Base-by-base conservation (phyloP, 1,140 invertebrate genomes). In the Leptopilina boulardi region DNA sequence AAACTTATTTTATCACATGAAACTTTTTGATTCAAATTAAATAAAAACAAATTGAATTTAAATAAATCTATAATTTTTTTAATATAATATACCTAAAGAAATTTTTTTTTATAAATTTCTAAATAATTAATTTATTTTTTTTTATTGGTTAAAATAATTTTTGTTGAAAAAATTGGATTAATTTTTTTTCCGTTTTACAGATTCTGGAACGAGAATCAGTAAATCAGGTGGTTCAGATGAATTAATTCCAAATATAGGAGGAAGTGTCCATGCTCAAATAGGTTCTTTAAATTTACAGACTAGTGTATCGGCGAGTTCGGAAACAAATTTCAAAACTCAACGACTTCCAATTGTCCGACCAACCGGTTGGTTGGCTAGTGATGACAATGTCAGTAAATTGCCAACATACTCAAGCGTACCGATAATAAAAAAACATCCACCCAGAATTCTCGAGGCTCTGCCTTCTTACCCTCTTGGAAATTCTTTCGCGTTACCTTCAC, bases 201-300 rank as follows among this genome's bases (percentile, higher is more conserved):
- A 91, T 30, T 80, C 76, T 0, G 81, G 79, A 0, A 85, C 79
- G 23, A 80, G 90, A 11, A 18, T 87, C 15, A 88, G 89, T 74
- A 90, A 86, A 77, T 91, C 90, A 0, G 90, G 89, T 30, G 87
- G 89, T 0, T 90, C 88, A 1, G 88, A 88, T 23, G 89, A 90
- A 9, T 71, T 59, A 0, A 73, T 77, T 9, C 78, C 85, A 0
- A 79, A 80, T 0, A 80, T 77, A 15, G 44, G 70, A 41, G 75
- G 77, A 0, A 78, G 80, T 26, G 75, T 78, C 6, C 85, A 84
- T 71, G 77, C 83, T 3, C 89, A 86, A 30, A 71, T 88, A 51
- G 90, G 86, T 70, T 83, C 85, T 1, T 15, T 90, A 23, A 90
- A 89, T 83, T 74, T 89, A 21, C 88, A 90, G 70, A 88, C 82